Percentiles rank a stretch among this genome's conserved stretches.
These are phyloP conservation scores for Cephus pygmeus DNA, from an alignment of 2,888 invertebrate species.

Conservation along the genomic window DNA sequence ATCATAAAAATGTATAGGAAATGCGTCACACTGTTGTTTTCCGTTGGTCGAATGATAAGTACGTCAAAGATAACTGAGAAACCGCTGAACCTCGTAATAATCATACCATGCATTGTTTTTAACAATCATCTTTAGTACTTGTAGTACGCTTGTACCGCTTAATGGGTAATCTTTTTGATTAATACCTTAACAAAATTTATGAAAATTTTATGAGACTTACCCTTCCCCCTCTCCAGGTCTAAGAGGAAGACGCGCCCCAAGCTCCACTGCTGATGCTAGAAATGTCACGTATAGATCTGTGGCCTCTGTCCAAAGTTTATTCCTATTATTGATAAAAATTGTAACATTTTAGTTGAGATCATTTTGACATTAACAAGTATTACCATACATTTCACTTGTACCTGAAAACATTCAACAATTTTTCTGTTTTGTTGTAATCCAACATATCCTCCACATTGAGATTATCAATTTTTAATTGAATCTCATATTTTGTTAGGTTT, in stretches of 20 bases:
- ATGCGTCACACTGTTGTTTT: constrained; percentile 45
- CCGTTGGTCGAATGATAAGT: constrained; percentile 33
- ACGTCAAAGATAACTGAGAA: constrained; percentile 34
- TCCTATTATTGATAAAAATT: constrained; percentile 55
- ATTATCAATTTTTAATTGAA: constrained; percentile 90
- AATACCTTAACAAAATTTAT: neutral
- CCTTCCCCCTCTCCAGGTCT: constrained; percentile 89
- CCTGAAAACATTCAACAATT: constrained; percentile 80
- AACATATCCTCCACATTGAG: constrained; percentile 89
- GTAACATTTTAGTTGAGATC: neutral
- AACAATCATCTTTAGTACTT: neutral
- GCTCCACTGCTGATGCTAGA: constrained; percentile 84
- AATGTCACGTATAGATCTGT: constrained; percentile 82
- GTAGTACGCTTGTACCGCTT: too few species aligned
- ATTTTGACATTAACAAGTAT: neutral
- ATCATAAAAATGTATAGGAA: constrained; percentile 21
- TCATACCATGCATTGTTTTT: neutral
- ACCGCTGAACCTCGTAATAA: neutral
- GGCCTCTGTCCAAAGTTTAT: constrained; percentile 83
- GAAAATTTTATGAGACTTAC: constrained; percentile 64
- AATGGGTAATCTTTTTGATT: neutral
- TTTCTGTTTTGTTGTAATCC: constrained; percentile 77
- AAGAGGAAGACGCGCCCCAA: constrained; percentile 85
- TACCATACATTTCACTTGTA: constrained; percentile 19
- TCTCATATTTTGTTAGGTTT: constrained; percentile 78